These are phyloP conservation scores for Pundamilia nyererei DNA, from an alignment of 2,113 vertebrate genomes.

Conservation along the genomic window DNA sequence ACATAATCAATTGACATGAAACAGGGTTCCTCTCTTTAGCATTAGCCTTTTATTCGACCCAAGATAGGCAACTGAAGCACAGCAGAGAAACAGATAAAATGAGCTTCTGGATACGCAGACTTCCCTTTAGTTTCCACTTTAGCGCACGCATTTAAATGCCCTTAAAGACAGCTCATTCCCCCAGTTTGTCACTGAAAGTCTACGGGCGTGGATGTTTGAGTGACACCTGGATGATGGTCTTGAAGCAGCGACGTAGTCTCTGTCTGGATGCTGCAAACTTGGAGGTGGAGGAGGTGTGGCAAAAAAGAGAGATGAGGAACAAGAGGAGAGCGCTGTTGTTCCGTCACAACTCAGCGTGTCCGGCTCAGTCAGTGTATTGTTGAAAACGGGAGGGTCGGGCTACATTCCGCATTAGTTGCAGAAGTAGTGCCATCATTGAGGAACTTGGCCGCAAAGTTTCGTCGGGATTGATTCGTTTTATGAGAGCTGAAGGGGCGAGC, in stretches of 20 bases:
- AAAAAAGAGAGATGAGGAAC: not conserved
- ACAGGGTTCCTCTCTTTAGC: not conserved
- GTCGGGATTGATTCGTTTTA: conserved; percentile 23
- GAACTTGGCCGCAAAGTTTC: not conserved
- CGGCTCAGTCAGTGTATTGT: not conserved
- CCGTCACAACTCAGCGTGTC: not conserved
- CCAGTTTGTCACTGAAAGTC: not conserved
- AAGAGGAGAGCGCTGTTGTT: conserved; percentile 47
- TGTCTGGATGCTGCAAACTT: conserved; percentile 11
- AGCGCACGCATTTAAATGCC: not conserved
- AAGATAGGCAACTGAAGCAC: not conserved
- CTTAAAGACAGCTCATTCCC: not conserved
- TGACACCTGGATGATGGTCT: not conserved
- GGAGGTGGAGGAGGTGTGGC: not conserved
- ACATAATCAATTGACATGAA: not conserved
- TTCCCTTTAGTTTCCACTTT: not conserved
- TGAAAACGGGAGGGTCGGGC: conserved; percentile 10
- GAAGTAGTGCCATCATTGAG: not conserved
- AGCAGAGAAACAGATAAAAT: not conserved
- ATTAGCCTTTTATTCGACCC: not conserved
- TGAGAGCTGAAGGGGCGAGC: conserved; percentile 24
- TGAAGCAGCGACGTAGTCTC: not conserved
- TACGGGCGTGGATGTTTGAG: not conserved
- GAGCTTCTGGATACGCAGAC: not conserved
- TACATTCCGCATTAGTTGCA: not conserved